Base-by-base conservation (phyloP, 1,140 invertebrate species). In the Cydia strobilella region DNA sequence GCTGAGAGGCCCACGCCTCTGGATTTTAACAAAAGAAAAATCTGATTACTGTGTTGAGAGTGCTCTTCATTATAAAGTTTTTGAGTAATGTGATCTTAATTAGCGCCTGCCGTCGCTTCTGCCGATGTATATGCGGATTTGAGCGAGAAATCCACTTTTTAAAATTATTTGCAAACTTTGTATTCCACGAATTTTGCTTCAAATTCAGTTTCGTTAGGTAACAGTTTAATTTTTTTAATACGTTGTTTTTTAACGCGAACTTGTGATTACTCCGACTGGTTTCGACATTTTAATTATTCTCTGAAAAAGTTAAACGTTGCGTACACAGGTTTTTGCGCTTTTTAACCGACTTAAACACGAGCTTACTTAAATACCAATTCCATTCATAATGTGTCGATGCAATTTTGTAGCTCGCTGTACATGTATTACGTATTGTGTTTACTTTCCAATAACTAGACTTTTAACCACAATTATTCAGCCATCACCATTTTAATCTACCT, bases 71-170 rank as follows among this genome's bases (percentile, higher is more conserved):
- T 69, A 69, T 69, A 69, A 69, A 69, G 65, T 69, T 69, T 69
- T 69, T 69, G 65, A 69, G 65, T 69, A 69, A 69, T 69, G 65
- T 69, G 65, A 69, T 69, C 65, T 69, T 69, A 69, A 69, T 69
- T 69, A 69, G 65, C 65, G 31, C 25, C 62, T 63, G 62, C 63
- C 63, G 59, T 23, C 59, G 6, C 65, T 69, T 35, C 65, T 69
- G 65, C 63, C 63, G 63, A 59, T 51, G n/a, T 51, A 51, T 51
- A 51, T 51, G 48, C 48, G 48, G 48, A 51, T 51, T 51, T 7
- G n/a, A 18, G 48, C 48, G 45, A 15, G 45, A 48, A 48, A n/a
- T 18, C n/a, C 48, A 51, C 48, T 18, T 51, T 51, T 51, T 51
- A n/a, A 51, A 51, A 51, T 18, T 51, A 51, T 45, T 45, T 45